Base-by-base conservation (phyloP, 2,888 invertebrate genomes). In the Creontiades dilutus region DNA sequence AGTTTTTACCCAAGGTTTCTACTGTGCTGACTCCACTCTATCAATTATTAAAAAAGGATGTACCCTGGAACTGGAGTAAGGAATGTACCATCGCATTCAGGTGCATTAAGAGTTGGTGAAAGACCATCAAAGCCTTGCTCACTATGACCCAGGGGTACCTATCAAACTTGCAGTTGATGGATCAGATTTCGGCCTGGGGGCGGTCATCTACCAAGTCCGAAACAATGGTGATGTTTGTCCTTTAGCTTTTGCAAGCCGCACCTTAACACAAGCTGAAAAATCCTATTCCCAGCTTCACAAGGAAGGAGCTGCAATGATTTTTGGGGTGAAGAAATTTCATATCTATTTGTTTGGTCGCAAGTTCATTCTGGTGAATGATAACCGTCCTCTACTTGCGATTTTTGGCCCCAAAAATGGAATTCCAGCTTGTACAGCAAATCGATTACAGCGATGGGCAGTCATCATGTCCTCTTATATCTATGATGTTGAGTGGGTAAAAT, bases 401-500 rank as follows among this genome's bases (percentile, higher is more conserved):
- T 57, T 61, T 85, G 85, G 61, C 7, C 85, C 85, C 16, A 85
- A 85, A 14, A 19, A 55, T n/a, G 85, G 85, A 28, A 85, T 85
- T 52, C 82, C 82, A 19, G 68, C 52, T 11, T 85, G 85, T 28
- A 5, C 61, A 23, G 68, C 78, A 1, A 80, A 84, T 52, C 5
- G 28, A 16, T n/a, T 47, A 13, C 90, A 90, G 61, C 19, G 61
- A 13, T 85, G 85, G 85, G 85, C 85, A n/a, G 14, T 85, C 7
- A 37, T 85, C 16, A 47, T 86, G 47, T 23, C n/a, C 2, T 68
- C 68, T 14, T 86, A 86, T 14, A 19, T 75, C n/a, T 86, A 28
- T 75, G 86, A 86, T 13, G 86, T 75, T 11, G 75, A 86, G 19
- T 86, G 86, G 86, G 86, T 86, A 16, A 68, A 12, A 13, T 37